These are phyloP conservation scores for Seira musarum DNA, from an alignment of 2,888 invertebrate genomes.

Conservation along the genomic window DNA sequence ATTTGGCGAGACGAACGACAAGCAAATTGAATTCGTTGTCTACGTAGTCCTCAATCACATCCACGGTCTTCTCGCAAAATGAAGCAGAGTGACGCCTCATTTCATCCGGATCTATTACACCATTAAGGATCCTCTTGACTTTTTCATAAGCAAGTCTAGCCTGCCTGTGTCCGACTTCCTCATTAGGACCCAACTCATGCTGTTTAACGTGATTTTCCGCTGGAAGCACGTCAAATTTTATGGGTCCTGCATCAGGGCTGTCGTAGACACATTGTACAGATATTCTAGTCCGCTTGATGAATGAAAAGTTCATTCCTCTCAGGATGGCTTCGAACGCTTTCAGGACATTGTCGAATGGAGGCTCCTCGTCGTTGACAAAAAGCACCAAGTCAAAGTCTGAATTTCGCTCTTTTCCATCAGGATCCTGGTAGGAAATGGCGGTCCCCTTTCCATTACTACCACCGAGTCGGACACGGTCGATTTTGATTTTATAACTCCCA, in stretches of 20 bases:
- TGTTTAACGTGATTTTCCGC: slow-evolving; percentile 17
- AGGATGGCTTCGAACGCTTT: background rate
- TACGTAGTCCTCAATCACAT: too few species aligned
- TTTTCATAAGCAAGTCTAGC: background rate
- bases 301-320: too few species aligned
- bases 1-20: too few species aligned
- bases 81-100: too few species aligned
- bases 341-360: slow-evolving; percentile 6
- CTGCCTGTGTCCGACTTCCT: background rate
- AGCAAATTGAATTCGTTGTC: too few species aligned
- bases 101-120: too few species aligned
- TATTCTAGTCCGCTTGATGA: background rate
- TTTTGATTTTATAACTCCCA: too few species aligned
- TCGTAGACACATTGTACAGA: background rate
- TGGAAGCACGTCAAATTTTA: slow-evolving; percentile 21
- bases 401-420: background rate
- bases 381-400: slow-evolving; percentile 33
- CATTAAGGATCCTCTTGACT: too few species aligned
- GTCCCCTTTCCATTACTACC: slow-evolving; percentile 28
- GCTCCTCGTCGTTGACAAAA: slow-evolving; percentile 16
- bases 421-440: background rate
- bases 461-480: too few species aligned
- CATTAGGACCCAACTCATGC: background rate
- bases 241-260: background rate
- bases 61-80: too few species aligned